These are phyloP conservation scores for Sinocyclocheilus rhinocerous DNA, from an alignment of 2,113 vertebrate species.

Conservation along the genomic window DNA sequence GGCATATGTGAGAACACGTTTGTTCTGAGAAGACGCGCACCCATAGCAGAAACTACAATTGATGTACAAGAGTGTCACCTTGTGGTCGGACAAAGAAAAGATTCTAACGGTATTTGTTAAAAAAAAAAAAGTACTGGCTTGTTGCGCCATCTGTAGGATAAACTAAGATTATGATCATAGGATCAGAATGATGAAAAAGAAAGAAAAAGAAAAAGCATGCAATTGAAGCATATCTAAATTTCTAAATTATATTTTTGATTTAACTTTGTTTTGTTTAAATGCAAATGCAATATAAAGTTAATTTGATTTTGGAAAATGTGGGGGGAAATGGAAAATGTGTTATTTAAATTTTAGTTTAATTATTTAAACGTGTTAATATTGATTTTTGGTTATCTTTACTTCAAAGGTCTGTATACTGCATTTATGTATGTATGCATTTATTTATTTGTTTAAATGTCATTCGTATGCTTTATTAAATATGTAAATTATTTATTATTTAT, in stretches of 20 bases:
- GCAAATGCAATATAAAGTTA: no score
- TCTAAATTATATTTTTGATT: no score
- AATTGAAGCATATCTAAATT: no score
- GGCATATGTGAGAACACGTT: background rate
- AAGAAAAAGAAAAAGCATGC: no score
- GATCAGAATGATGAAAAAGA: background rate
- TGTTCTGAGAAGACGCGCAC: background rate
- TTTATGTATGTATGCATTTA: no score
- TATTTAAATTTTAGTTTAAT: no score
- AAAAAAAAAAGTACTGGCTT: background rate
- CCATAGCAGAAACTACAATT: background rate
- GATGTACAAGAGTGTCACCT: constrained; percentile 56
- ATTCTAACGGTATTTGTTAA: background rate
- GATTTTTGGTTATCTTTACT: background rate
- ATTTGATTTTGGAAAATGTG: no score
- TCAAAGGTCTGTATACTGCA: background rate
- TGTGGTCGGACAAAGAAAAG: constrained; percentile 51
- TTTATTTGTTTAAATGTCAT: background rate
- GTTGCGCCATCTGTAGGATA: constrained; percentile 24
- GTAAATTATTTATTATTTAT: background rate
- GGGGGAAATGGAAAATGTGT: no score
- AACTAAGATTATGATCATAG: background rate
- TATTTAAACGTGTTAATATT: no score
- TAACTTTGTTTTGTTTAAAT: no score
- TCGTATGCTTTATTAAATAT: background rate